These are phyloP conservation scores for Eulacestoma nigropectus DNA, from an alignment of 2,113 vertebrate species.

Conservation along the genomic window DNA sequence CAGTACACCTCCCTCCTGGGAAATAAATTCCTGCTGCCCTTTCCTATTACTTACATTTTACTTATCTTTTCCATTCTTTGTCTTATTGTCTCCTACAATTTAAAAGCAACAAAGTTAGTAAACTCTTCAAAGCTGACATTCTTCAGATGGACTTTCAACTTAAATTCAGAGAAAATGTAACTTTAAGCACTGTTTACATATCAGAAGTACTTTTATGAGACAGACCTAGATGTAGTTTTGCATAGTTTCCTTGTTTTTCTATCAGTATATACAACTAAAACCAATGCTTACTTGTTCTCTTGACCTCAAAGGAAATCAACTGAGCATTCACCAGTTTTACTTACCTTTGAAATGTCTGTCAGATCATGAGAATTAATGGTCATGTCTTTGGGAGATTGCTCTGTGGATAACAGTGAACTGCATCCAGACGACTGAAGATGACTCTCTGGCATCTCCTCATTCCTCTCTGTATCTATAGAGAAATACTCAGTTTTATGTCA, in stretches of 20 bases:
- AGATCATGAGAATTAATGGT: constrained; percentile 57
- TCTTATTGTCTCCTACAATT: constrained; percentile 81
- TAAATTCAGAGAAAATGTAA: constrained; percentile 11
- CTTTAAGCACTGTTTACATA: constrained; percentile 21
- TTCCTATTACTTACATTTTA: constrained; percentile 84
- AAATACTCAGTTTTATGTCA: constrained; percentile 49
- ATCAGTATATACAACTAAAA: constrained; percentile 18
- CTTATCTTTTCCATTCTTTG: constrained; percentile 83
- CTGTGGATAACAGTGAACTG: constrained; percentile 47
- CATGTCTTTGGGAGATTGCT: constrained; percentile 43
- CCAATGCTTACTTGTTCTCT: constrained; percentile 36
- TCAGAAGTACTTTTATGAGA: constrained; percentile 26
- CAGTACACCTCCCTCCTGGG: constrained; percentile 41
- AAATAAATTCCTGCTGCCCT: constrained; percentile 64
- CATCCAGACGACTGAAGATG: constrained; percentile 52
- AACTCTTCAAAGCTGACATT: constrained; percentile 52
- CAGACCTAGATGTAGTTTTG: constrained; percentile 1
- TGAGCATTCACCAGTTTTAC: constrained; percentile 35
- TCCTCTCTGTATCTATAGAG: constrained; percentile 58
- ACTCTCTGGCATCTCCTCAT: constrained; percentile 41
- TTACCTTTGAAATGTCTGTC: constrained; percentile 75
- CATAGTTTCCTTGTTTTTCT: constrained; percentile 20
- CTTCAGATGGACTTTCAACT: constrained; percentile 48
- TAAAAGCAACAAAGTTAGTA: constrained; percentile 68
- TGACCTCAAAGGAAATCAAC: constrained; percentile 50